Percentiles rank a stretch among this genome's conserved stretches.
phyloP scores from a whole-genome alignment of 2,113 vertebrate genomes.

The Lichenostomus cassidix region DNA sequence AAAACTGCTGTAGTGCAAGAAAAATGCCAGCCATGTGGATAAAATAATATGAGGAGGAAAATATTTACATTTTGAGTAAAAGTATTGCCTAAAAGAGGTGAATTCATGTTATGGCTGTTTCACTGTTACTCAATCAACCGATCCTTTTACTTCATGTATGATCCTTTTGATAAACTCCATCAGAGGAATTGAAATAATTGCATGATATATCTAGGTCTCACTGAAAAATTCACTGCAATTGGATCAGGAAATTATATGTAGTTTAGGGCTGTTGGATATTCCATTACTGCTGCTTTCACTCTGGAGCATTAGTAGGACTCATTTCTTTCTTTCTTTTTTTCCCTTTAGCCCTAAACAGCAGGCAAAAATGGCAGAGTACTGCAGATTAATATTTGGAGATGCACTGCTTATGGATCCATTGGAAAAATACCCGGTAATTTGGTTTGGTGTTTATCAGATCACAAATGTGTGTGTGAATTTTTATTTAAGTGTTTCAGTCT shows the following conservation, averaged over 20 bases:
- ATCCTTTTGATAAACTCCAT: neutral
- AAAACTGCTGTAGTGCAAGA: neutral
- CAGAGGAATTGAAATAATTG: neutral
- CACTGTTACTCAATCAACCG: neutral
- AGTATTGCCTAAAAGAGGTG: neutral
- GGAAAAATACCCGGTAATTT: conserved; percentile 94
- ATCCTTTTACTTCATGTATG: neutral
- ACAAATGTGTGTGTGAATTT: neutral
- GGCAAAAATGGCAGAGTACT: conserved; percentile 99
- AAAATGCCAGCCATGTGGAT: neutral
- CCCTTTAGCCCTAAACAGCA: conserved; percentile 90
- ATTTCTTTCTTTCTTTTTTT: conserved; percentile 6
- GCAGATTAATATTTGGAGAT: conserved; percentile 96
- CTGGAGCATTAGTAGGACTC: neutral
- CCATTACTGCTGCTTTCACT: neutral
- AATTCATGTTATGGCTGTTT: neutral
- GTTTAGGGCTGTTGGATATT: neutral
- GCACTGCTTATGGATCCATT: conserved; percentile 91
- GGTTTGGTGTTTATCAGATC: neutral
- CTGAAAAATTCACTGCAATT: neutral
- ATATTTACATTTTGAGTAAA: neutral
- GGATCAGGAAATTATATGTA: neutral
- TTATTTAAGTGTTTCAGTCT: neutral
- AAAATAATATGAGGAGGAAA: neutral
- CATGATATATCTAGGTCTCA: neutral